These are phyloP conservation scores for Acanthurus tractus DNA, from an alignment of 2,797 vertebrate species.

Conservation along the genomic window DNA sequence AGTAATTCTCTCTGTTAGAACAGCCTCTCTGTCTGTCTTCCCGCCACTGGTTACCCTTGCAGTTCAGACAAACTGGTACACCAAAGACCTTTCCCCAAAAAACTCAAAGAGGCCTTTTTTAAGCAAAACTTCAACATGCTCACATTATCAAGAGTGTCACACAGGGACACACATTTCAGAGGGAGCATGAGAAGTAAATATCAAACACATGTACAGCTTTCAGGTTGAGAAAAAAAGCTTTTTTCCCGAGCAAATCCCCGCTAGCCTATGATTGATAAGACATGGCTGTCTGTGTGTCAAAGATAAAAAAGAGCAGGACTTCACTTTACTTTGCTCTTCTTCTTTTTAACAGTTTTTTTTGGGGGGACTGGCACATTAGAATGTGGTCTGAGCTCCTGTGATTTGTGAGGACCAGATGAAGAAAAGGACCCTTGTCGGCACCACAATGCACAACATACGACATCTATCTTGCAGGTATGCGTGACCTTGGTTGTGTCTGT, in stretches of 20 bases:
- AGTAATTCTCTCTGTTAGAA: conserved; percentile 23
- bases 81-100: conserved; percentile 41
- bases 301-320: conserved; percentile 51
- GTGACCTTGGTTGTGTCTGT: conserved; percentile 60
- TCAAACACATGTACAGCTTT: conserved; percentile 59
- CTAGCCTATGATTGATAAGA: conserved; percentile 53
- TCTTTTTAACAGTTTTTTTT: conserved; percentile 37
- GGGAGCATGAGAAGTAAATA: conserved; percentile 49
- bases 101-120: conserved; percentile 39
- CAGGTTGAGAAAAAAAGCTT: conserved; percentile 25
- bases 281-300: conserved; percentile 28
- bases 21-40: conserved; percentile 26
- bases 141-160: conserved; percentile 44
- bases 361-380: conserved; percentile 6
- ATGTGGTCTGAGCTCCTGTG: conserved; percentile 1
- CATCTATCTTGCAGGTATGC: conserved; percentile 23
- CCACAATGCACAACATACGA: conserved; percentile 7
- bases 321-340: conserved; percentile 13
- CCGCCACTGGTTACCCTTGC: conserved; percentile 26
- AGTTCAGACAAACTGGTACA: conserved; percentile 46
- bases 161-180: conserved; percentile 31
- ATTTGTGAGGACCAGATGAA: conserved; percentile 36
- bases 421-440: conserved; percentile 20
- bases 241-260: conserved; percentile 37
- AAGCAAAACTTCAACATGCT: conserved; percentile 11